Conservation (phyloP, 2,888 invertebrate species). For the Drymonia ruficornis region DNA sequence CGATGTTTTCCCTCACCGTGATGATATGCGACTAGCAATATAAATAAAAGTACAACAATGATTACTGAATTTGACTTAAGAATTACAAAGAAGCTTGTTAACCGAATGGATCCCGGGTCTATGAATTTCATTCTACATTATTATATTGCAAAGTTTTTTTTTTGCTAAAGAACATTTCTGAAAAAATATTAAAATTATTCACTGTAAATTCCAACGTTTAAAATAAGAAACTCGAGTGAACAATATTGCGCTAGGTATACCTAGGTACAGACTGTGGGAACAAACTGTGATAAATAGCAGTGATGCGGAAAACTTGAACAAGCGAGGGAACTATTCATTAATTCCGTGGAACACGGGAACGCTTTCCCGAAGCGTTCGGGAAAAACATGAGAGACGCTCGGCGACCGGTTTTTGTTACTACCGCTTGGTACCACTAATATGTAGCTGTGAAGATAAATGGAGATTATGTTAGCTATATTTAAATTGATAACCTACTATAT, state of each 20-base stretch:
- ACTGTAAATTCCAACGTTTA: not conserved
- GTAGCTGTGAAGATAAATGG: not conserved
- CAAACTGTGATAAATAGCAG: conserved; percentile 9
- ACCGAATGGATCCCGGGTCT: too few species aligned
- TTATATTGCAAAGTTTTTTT: too few species aligned
- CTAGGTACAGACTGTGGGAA: not conserved
- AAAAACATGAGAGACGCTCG: conserved; percentile 20
- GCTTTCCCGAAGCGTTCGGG: conserved; percentile 26
- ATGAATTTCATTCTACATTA: too few species aligned
- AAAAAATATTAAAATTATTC: too few species aligned
- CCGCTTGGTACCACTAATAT: not conserved
- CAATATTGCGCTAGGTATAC: not conserved
- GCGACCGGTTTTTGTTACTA: conserved; percentile 16
- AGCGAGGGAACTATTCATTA: conserved; percentile 28
- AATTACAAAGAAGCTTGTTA: too few species aligned
- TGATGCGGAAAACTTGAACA: conserved; percentile 17
- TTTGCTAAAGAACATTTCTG: too few species aligned
- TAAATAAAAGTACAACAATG: too few species aligned
- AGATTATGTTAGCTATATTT: not conserved
- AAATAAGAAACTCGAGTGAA: not conserved
- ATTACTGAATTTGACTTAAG: too few species aligned
- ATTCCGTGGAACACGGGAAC: conserved; percentile 31
- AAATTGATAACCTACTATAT: too few species aligned
- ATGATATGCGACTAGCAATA: too few species aligned
- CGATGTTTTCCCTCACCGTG: too few species aligned